Evolutionary conservation across 2,888 invertebrate species (phyloP).

Genomic region (Drosophila anceps): DNA sequence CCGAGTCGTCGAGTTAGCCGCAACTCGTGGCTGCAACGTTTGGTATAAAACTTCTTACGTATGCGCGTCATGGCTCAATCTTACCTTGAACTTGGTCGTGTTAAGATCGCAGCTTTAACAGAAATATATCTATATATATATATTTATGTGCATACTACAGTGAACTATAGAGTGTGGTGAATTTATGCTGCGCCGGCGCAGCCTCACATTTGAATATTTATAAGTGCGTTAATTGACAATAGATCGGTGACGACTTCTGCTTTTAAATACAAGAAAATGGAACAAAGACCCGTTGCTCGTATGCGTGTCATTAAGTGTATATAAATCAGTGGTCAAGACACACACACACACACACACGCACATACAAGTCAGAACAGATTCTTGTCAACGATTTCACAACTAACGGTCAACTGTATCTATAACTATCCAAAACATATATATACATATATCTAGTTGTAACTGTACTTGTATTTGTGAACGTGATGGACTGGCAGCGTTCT

Average conservation of each 20-base stretch:
- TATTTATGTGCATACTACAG: no score
- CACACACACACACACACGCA: neutral
- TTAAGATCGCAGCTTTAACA: slow-evolving; percentile 59
- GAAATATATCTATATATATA: no score
- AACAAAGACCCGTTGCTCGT: slow-evolving; percentile 72
- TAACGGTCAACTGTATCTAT: slow-evolving; percentile 36
- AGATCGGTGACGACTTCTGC: slow-evolving; percentile 7
- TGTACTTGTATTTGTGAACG: slow-evolving; percentile 16
- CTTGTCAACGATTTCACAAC: slow-evolving; percentile 38
- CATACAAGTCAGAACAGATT: slow-evolving; percentile 25
- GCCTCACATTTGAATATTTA: slow-evolving; percentile 33
- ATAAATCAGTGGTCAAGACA: slow-evolving; percentile 45
- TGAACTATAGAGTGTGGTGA: slow-evolving; percentile 7
- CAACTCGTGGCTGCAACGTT: slow-evolving; percentile 30
- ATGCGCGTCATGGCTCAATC: slow-evolving; percentile 85
- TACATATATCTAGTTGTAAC: neutral
- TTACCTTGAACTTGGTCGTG: slow-evolving; percentile 85
- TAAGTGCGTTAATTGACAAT: slow-evolving; percentile 43
- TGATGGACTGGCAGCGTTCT: slow-evolving; percentile 65
- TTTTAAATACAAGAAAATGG: slow-evolving; percentile 58
- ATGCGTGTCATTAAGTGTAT: slow-evolving; percentile 68
- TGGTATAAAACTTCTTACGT: slow-evolving; percentile 85
- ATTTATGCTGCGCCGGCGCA: slow-evolving; percentile 28
- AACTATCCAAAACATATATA: neutral
- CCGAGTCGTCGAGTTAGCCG: slow-evolving; percentile 4